These are phyloP conservation scores for Helarctos malayanus DNA, from an alignment of 2,797 vertebrate species.

Conservation along the genomic window DNA sequence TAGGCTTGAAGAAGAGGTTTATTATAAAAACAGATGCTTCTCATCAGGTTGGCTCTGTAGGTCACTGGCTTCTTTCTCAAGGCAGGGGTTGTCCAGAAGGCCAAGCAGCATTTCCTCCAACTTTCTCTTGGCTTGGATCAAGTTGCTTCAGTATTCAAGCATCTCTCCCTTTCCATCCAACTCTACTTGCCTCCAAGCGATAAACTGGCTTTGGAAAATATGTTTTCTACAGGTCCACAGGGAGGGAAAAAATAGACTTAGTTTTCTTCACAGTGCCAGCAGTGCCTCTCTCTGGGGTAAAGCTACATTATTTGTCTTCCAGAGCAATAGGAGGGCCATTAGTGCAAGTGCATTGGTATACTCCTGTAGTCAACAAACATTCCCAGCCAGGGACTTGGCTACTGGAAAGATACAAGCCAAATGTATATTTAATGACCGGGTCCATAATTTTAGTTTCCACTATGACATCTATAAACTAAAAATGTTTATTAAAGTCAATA, in stretches of 20 bases:
- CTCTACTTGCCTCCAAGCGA: not conserved
- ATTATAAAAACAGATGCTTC: not conserved
- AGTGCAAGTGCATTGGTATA: not conserved
- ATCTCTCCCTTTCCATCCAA: not conserved
- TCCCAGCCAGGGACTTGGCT: not conserved
- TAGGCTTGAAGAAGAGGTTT: not conserved
- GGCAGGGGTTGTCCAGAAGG: not conserved
- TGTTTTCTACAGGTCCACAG: not conserved
- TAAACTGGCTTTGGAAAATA: not conserved
- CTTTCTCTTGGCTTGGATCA: not conserved
- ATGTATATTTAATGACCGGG: conserved; percentile 65
- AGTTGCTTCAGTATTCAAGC: not conserved
- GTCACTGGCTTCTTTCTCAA: not conserved
- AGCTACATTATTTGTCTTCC: not conserved
- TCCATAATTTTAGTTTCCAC: conserved; percentile 46
- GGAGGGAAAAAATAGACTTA: not conserved
- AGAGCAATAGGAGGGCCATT: not conserved
- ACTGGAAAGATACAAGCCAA: conserved; percentile 36
- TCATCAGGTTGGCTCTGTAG: not conserved
- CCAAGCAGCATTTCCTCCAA: not conserved
- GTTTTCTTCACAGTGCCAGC: not conserved
- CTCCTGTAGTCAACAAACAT: not conserved
- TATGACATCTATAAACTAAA: conserved; percentile 53
- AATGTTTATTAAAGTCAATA: conserved; percentile 59
- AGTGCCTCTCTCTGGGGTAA: not conserved